Evolutionary conservation across 2,797 vertebrate genomes (phyloP), one percentile per base, ranked within the genome.

Genomic region (Lates japonicus): DNA sequence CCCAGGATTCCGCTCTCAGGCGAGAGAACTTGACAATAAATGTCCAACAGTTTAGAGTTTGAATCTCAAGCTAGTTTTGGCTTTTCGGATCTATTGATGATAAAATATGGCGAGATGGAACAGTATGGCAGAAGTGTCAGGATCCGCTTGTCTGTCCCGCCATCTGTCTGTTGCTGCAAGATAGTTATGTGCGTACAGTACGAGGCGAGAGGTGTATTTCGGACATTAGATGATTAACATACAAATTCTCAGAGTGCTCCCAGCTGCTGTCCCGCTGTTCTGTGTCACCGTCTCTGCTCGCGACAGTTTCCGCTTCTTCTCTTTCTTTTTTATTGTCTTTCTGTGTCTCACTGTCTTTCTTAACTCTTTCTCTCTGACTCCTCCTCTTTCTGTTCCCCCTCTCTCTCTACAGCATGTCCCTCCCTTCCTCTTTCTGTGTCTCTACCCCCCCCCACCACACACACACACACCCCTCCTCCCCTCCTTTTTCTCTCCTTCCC

Each of bases 351-450:
- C 92, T 90, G 84, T 91, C 83, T 90, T 87, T 88, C 91, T 89
- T 63, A 87, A 90, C 88, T 89, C 87, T 88, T 81, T 85, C 78
- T 76, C 67, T 83, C 64, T 35, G 86, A 87, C 88, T 89, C 92
- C 88, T 85, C 90, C 90, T 91, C 85, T 89, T 72, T 90, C 86
- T 90, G 66, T 86, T 86, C 83, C 70, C 81, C 68, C 84, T 87
- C 76, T 77, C 82, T 39, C 76, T 68, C 90, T 86, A 91, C 88
- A 90, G 86, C 90, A 85, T 77, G 90, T 93, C 91, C 90, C 92
- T 93, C 93, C 93, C 90, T 92, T 92, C 92, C 90, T 91, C 84
- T 91, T 92, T 94, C 82, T 90, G 77, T 89, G 80, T 90, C 86
- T 93, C 83, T 81, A 66, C 82, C 44, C 54, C 48, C 66, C 16